Conservation (phyloP, 2,888 invertebrate genomes). For the Polyommatus icarus region DNA sequence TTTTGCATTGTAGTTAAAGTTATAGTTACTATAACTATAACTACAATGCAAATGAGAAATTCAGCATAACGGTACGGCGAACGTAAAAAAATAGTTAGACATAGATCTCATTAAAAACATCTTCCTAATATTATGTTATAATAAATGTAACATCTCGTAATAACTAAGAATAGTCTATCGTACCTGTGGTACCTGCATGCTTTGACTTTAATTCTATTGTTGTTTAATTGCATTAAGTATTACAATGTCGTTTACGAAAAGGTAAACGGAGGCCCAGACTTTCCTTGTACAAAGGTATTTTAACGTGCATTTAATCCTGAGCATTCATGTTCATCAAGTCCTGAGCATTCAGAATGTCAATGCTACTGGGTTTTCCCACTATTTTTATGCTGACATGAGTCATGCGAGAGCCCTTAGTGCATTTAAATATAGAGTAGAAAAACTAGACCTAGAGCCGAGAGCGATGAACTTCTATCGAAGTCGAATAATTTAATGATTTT, state of each 20-base stretch:
- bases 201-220: background rate
- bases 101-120: too few species aligned
- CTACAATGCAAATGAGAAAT: too few species aligned
- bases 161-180: background rate
- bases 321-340: constrained; percentile 50
- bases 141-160: background rate
- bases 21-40: too few species aligned
- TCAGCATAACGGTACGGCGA: too few species aligned
- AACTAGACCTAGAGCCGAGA: too few species aligned
- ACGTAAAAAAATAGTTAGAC: too few species aligned
- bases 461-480: too few species aligned
- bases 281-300: constrained; percentile 29
- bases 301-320: constrained; percentile 38
- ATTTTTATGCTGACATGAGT: constrained; percentile 41
- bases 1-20: too few species aligned
- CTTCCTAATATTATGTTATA: background rate
- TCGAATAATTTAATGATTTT: too few species aligned
- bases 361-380: constrained; percentile 62
- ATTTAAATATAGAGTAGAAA: too few species aligned
- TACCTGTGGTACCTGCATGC: background rate
- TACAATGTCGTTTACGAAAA: constrained; percentile 14
- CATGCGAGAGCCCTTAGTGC: too few species aligned
- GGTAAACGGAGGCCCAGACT: background rate
- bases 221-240: background rate
- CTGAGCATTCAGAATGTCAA: constrained; percentile 61